Conservation (phyloP, 64 coral and sea anemone species). For the Trachythela sp. region DNA sequence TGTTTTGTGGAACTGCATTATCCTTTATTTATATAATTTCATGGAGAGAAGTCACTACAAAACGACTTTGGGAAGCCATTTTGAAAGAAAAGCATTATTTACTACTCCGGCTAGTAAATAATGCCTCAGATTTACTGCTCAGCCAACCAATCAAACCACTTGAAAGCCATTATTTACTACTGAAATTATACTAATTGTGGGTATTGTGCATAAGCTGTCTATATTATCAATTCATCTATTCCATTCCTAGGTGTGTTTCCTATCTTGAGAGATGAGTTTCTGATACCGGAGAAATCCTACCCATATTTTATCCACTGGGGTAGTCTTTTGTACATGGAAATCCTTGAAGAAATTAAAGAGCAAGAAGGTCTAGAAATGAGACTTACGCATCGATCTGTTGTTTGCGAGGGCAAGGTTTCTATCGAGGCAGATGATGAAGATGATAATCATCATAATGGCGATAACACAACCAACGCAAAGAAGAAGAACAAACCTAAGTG, state of each 20-base stretch:
- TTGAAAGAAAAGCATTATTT: too few species aligned
- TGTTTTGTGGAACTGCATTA: too few species aligned
- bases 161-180: too few species aligned
- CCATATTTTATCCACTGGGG: slow-evolving; percentile 71
- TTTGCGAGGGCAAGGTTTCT: not conserved
- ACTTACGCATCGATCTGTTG: not conserved
- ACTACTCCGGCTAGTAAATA: too few species aligned
- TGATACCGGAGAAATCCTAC: slow-evolving; percentile 23
- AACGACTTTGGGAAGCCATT: too few species aligned
- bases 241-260: not conserved
- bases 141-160: too few species aligned
- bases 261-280: slow-evolving; percentile 42
- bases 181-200: too few species aligned
- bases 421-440: not conserved
- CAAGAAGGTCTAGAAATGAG: not conserved
- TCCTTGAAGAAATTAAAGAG: slow-evolving; percentile 52
- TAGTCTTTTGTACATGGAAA: slow-evolving; percentile 44
- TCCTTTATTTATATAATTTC: too few species aligned
- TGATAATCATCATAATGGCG: not conserved
- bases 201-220: too few species aligned
- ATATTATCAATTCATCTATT: not conserved
- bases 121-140: too few species aligned
- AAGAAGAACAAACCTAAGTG: slow-evolving; percentile 15
- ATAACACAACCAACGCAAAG: not conserved
- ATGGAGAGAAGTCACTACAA: too few species aligned